These are phyloP conservation scores for Drosophila helvetica DNA, from an alignment of 2,888 invertebrate genomes.

Conservation along the genomic window DNA sequence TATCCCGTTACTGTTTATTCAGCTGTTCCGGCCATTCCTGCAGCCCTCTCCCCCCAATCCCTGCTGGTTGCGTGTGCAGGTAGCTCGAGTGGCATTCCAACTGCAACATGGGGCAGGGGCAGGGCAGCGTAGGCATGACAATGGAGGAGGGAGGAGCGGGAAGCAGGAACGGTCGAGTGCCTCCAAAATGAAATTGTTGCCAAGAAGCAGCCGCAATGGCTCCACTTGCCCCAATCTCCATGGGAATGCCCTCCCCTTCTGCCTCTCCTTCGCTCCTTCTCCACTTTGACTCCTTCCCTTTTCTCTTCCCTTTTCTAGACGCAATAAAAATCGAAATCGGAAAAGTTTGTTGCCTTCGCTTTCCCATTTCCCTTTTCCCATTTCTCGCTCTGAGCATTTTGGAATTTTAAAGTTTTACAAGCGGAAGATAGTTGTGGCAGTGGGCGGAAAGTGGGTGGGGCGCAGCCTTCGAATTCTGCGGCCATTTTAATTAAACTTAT, in stretches of 20 bases:
- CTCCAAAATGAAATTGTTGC: constrained; percentile 73
- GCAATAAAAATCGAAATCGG: constrained; percentile 74
- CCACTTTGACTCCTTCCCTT: not conserved
- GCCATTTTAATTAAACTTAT: constrained; percentile 73
- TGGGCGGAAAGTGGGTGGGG: constrained; percentile 4
- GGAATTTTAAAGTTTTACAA: constrained; percentile 51
- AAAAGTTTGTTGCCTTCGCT: constrained; percentile 53
- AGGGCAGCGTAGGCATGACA: constrained; percentile 29
- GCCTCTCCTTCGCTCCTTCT: no score
- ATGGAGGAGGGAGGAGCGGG: not conserved
- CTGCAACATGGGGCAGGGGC: constrained; percentile 39
- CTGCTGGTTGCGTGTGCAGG: constrained; percentile 48
- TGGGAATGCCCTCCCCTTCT: constrained; percentile 13
- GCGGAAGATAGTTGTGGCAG: constrained; percentile 26
- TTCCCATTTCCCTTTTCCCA: constrained; percentile 6
- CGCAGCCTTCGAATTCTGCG: constrained; percentile 31
- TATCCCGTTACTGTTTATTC: constrained; percentile 28
- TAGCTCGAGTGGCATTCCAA: constrained; percentile 36
- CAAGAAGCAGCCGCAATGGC: constrained; percentile 58
- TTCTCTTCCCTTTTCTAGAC: constrained; percentile 38
- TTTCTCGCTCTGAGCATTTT: constrained; percentile 18
- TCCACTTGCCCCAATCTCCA: constrained; percentile 34
- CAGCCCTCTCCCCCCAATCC: not conserved
- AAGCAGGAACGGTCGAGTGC: constrained; percentile 52
- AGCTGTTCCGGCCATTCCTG: constrained; percentile 18